These are phyloP conservation scores for Triplophysa yarkandensis DNA, from an alignment of 2,797 vertebrate species.

Conservation along the genomic window DNA sequence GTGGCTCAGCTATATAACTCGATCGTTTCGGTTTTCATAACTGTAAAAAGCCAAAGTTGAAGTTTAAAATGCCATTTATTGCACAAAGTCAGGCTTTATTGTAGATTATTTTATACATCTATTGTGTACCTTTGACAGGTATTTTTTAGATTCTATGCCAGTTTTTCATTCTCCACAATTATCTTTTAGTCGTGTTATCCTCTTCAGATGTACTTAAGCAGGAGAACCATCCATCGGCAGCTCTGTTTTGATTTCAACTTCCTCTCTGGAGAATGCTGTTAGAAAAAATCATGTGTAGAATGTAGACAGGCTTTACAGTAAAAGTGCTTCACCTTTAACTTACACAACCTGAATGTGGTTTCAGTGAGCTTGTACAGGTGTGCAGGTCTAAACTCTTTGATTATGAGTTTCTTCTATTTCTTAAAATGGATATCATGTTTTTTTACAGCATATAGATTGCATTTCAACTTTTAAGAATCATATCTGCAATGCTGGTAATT, in stretches of 20 bases:
- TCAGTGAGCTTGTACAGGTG: neutral
- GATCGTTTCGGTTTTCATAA: too few relatives aligned
- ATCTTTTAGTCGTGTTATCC: neutral
- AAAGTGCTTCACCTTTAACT: slow-evolving; percentile 21
- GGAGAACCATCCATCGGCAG: slow-evolving; percentile 13
- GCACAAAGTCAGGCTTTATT: neutral
- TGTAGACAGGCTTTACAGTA: neutral
- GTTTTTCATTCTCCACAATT: neutral
- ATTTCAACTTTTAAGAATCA: too few relatives aligned
- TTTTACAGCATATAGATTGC: too few relatives aligned
- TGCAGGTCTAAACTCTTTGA: neutral
- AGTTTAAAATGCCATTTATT: too few relatives aligned
- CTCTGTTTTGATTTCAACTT: slow-evolving; percentile 42
- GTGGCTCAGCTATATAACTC: too few relatives aligned
- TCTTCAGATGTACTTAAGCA: neutral
- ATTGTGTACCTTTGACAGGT: neutral
- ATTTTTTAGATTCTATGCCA: neutral
- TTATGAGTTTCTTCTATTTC: neutral
- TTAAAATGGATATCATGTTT: too few relatives aligned
- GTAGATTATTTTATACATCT: neutral
- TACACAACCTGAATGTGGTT: neutral
- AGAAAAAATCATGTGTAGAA: slow-evolving; percentile 32
- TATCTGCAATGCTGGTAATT: too few relatives aligned
- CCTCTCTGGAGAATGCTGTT: slow-evolving; percentile 37
- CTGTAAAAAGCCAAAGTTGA: too few relatives aligned